Evolutionary conservation across 2,797 vertebrate genomes (phyloP).

Genomic region (Luscinia luscinia): DNA sequence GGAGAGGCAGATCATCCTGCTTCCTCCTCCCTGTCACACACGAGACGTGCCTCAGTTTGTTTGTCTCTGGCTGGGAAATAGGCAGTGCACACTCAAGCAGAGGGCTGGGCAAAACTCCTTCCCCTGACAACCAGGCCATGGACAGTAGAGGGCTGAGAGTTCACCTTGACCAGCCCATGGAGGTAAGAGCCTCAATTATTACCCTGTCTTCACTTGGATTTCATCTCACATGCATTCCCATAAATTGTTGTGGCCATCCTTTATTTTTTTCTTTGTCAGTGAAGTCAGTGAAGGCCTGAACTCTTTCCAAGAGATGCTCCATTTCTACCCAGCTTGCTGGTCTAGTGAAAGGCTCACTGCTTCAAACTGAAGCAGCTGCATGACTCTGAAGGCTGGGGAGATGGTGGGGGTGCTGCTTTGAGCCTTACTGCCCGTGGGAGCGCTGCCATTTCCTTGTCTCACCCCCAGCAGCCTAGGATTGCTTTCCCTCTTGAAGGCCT

Average conservation of each 20-base stretch:
- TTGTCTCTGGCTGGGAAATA: background rate
- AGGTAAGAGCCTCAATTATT: background rate
- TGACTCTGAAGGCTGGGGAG: background rate
- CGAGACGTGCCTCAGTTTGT: background rate
- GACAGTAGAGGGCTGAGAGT: background rate
- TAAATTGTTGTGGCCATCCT: rapidly evolving
- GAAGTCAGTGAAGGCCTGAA: background rate
- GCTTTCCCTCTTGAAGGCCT: background rate
- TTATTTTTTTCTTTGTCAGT: background rate
- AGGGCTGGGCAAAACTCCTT: background rate
- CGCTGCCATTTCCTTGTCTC: rapidly evolving
- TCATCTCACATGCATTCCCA: rapidly evolving
- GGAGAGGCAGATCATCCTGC: background rate
- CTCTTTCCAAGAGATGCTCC: background rate
- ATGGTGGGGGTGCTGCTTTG: background rate
- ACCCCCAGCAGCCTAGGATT: background rate
- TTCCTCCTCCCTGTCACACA: background rate
- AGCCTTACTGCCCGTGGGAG: background rate
- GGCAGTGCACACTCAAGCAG: background rate
- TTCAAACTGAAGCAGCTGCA: background rate
- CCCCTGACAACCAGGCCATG: background rate
- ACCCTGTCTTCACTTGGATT: background rate
- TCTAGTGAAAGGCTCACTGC: background rate
- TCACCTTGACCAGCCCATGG: background rate
- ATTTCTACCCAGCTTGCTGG: background rate